A percentile compares a stretch with the other conserved stretches of the same genome.
Evolutionary conservation across 2,113 vertebrate species (phyloP).

Genomic region (Passer domesticus): DNA sequence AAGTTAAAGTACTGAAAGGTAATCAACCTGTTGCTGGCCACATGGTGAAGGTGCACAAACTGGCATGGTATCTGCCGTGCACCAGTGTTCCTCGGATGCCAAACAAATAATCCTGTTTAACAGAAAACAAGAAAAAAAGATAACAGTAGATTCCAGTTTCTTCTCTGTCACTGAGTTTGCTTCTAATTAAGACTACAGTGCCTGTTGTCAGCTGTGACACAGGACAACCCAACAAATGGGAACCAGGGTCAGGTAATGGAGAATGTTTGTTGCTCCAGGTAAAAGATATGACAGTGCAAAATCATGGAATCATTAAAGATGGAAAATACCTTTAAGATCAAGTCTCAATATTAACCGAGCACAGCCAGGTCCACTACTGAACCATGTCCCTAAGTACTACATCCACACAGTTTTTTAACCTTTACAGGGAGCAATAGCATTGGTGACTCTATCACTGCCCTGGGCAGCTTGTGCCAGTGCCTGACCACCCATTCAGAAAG

Average conservation of each 20-base stretch:
- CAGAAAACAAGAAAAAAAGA: background rate
- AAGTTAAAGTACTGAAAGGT: constrained; percentile 87
- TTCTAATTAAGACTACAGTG: background rate
- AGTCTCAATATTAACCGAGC: background rate
- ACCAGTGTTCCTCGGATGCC: constrained; percentile 63
- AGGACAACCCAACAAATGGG: background rate
- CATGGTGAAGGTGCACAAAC: constrained; percentile 71
- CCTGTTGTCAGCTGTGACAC: background rate
- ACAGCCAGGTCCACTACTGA: background rate
- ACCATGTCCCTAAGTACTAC: background rate
- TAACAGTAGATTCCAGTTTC: background rate
- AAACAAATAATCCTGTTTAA: constrained; percentile 65
- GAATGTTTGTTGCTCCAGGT: background rate
- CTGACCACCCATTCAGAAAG: background rate
- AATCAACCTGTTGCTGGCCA: constrained; percentile 65
- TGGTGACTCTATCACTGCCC: background rate
- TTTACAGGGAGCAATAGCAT: background rate
- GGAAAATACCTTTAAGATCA: background rate
- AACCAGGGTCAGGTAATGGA: background rate
- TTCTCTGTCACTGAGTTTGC: background rate
- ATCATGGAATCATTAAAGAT: background rate
- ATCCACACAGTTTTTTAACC: background rate
- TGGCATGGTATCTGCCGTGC: constrained; percentile 42
- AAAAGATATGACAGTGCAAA: rapidly evolving
- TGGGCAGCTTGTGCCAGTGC: background rate